phyloP scores from a whole-genome alignment of 2,113 vertebrate species.

The Crotalus horridus region DNA sequence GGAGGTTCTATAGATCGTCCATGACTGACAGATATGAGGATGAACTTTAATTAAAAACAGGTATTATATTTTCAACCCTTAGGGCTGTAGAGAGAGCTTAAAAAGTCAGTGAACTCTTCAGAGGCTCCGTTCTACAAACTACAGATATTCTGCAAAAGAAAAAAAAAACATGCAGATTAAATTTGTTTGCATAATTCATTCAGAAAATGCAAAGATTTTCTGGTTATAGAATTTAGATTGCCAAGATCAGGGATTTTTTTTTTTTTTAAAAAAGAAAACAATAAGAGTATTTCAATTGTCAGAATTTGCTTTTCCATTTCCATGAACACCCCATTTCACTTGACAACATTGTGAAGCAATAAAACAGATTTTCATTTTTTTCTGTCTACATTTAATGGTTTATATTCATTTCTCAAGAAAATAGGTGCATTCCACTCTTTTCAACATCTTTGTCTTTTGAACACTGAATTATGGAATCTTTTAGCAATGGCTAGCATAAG shows the following conservation, averaged over 20 bases:
- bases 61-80: background rate
- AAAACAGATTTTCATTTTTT: conserved; percentile 1
- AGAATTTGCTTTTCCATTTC: background rate
- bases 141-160: background rate
- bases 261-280: background rate
- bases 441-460: background rate
- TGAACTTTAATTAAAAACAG: background rate
- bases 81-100: background rate
- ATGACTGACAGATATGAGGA: background rate
- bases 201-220: background rate
- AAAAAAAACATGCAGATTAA: background rate
- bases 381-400: background rate
- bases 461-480: background rate
- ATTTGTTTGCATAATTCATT: background rate
- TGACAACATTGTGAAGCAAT: background rate
- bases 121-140: background rate
- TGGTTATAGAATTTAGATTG: background rate
- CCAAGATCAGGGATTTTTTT: background rate
- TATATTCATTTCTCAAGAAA: background rate
- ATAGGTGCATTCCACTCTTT: background rate
- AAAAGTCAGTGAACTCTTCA: background rate
- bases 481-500: background rate
- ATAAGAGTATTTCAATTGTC: background rate
- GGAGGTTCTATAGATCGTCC: background rate
- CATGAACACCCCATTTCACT: background rate